phyloP scores from a whole-genome alignment of 2,888 invertebrate species.

The Petrolisthes manimaculis region DNA sequence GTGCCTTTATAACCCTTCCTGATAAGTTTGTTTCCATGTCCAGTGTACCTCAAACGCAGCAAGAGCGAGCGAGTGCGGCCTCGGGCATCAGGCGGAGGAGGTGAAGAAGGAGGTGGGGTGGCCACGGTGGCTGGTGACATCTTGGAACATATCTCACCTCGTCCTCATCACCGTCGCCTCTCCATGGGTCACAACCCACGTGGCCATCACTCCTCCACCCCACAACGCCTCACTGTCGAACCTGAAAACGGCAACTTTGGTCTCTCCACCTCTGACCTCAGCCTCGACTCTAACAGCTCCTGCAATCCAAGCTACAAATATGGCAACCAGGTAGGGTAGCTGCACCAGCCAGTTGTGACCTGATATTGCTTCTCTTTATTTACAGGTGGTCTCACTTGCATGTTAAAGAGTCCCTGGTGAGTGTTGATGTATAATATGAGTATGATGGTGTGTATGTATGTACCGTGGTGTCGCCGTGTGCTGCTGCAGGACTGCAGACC shows the following conservation, averaged over 20 bases:
- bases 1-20: background rate
- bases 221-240: slow-evolving; percentile 54
- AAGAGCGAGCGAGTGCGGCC: slow-evolving; percentile 58
- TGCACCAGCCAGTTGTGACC: background rate
- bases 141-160: slow-evolving; percentile 49
- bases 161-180: slow-evolving; percentile 54
- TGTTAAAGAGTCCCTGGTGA: background rate
- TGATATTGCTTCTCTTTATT: background rate
- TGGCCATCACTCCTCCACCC: slow-evolving; percentile 44
- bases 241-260: slow-evolving; percentile 75
- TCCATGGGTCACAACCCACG: slow-evolving; percentile 57
- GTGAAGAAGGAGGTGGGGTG: background rate
- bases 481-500: background rate
- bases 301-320: slow-evolving; percentile 83
- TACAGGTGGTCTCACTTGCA: background rate
- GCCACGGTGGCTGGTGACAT: slow-evolving; percentile 24
- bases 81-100: slow-evolving; percentile 31
- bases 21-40: background rate
- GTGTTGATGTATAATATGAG: background rate
- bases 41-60: slow-evolving; percentile 60
- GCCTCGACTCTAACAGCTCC: slow-evolving; percentile 80
- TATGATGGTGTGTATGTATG: no score
- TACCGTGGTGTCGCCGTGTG: background rate
- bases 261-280: slow-evolving; percentile 84
- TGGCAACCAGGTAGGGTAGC: slow-evolving; percentile 77